Evolutionary conservation across 2,888 invertebrate genomes (phyloP), one percentile per base, ranked within the genome.

Genomic region (Caprella mutica): DNA sequence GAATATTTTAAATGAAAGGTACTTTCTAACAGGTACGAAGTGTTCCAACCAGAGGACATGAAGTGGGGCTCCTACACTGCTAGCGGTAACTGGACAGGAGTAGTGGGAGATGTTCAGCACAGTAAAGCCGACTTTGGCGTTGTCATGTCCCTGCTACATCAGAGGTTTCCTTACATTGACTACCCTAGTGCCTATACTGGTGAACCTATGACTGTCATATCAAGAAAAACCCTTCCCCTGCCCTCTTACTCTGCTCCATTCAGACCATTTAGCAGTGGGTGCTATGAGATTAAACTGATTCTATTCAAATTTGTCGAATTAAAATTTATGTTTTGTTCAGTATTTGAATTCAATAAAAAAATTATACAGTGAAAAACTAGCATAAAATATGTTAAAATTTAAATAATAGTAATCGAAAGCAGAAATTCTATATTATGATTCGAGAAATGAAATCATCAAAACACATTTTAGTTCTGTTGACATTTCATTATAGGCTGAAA

Each of bases 91-190:
- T 61, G 61, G 61, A 58, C 61, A 17, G 61, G 61, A 6, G 56
- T 56, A 14, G 58, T 61, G 26, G 61, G 61, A 4, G 56, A 55
- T 5, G 39, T 61, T 21, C 61, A 58, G 39, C 61, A 56, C 53
- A 33, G 58, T 17, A 21, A 33, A 30, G 61, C 61, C 1, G 61
- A 61, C 58, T 58, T 58, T 50, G 55, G 58, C n/a, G 48, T 58
- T 46, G 19, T 58, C 9, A 43, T 61, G 27, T 58, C 61, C 3
- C 58, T 50, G 51, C 29, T 57, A 40, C 39, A 51, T n/a, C 43
- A 40, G 5, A 43, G 61, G 6, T 39, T 58, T 19, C 51, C 52
- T 14, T 19, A 52, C 24, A 46, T 61, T 24, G 55, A 57, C 23
- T 61, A 58, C 35, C 55, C 61, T 19, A 38, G 55, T 17, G 46